Conservation (phyloP, 2,888 invertebrate species). For the Conistra vaccinii region DNA sequence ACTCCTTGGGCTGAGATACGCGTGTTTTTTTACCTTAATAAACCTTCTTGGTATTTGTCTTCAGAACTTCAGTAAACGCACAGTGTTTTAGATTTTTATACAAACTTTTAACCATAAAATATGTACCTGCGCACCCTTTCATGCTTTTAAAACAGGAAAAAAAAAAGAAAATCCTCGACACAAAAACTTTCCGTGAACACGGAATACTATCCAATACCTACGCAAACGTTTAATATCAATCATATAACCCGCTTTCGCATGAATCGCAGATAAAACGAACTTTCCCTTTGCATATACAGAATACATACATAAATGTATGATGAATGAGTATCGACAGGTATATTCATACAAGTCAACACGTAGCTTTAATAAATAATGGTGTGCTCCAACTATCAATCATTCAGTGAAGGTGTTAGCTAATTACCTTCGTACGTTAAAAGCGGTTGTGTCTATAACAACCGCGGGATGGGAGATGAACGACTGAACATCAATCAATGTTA, state of each 20-base stretch:
- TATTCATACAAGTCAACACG: conserved; percentile 44
- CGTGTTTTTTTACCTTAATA: conserved; percentile 15
- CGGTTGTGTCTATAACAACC: conserved; percentile 69
- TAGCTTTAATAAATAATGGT: conserved; percentile 60
- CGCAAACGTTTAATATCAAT: conserved; percentile 37
- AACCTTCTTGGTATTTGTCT: neutral
- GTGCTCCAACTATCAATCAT: conserved; percentile 71
- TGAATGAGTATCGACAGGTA: conserved; percentile 48
- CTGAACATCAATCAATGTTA: conserved; percentile 77
- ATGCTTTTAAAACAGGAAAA: neutral
- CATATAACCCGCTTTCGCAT: conserved; percentile 27
- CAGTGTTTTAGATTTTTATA: neutral
- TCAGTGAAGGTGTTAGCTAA: conserved; percentile 72
- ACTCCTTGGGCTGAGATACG: neutral
- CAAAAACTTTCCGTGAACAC: conserved; percentile 15
- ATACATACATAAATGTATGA: conserved; percentile 21
- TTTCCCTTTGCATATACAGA: conserved; percentile 22
- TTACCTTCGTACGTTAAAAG: conserved; percentile 72
- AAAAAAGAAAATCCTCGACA: neutral
- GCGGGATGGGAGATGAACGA: conserved; percentile 73
- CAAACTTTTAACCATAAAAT: neutral
- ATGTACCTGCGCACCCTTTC: neutral
- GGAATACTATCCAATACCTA: conserved; percentile 17
- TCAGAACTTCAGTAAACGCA: neutral
- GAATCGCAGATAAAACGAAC: conserved; percentile 31